These are phyloP conservation scores for Brachionus plicatilis DNA, from an alignment of 1,140 invertebrate species.

Conservation along the genomic window DNA sequence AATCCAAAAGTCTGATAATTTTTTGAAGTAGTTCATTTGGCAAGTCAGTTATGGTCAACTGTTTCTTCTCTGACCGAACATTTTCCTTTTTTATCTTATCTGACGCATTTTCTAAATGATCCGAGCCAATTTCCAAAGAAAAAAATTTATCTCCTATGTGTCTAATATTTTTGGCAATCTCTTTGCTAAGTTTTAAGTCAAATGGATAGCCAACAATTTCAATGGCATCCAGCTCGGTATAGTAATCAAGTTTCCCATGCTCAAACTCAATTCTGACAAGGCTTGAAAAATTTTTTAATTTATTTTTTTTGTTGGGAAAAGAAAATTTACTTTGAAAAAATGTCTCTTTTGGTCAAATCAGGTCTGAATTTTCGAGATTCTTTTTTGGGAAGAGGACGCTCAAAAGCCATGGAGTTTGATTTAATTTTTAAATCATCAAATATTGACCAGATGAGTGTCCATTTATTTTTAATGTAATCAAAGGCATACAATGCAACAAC, in stretches of 20 bases:
- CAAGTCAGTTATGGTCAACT: conserved; percentile 40
- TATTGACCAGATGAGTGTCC: conserved; percentile 73
- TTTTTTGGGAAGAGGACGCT: neutral
- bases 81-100: neutral
- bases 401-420: conserved; percentile 59
- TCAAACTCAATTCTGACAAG: conserved; percentile 75
- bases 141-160: neutral
- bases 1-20: conserved; percentile 71
- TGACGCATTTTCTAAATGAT: too few relatives aligned
- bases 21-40: conserved; percentile 68
- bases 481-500: conserved; percentile 74
- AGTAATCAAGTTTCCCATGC: conserved; percentile 71
- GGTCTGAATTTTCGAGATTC: neutral
- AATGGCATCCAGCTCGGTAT: conserved; percentile 80
- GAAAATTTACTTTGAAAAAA: neutral
- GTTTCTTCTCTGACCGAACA: conserved; percentile 42
- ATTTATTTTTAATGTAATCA: conserved; percentile 53
- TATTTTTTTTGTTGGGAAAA: neutral
- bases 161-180: neutral
- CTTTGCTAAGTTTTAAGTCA: neutral
- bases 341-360: neutral
- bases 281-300: conserved; percentile 52
- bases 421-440: conserved; percentile 61
- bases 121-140: neutral
- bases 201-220: conserved; percentile 62